Evolutionary conservation across 2,888 invertebrate genomes (phyloP).

Genomic region (Lumbricus terrestris): DNA sequence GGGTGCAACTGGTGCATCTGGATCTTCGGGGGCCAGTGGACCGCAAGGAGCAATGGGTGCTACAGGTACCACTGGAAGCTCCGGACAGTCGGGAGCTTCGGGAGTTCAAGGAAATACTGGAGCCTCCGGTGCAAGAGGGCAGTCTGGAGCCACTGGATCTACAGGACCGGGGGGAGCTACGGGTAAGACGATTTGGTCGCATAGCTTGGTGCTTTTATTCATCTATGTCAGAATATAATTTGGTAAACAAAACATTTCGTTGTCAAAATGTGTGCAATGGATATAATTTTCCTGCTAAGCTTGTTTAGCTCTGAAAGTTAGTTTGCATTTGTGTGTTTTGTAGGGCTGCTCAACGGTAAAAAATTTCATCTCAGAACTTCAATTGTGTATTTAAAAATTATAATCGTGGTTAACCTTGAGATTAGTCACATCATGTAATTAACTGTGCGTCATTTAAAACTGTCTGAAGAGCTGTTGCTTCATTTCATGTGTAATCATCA

Average conservation of each 20-base stretch:
- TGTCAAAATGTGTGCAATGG: neutral
- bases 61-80: neutral
- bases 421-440: too few species aligned
- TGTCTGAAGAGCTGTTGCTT: too few species aligned
- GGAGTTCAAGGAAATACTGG: constrained; percentile 14
- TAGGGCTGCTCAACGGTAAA: too few species aligned
- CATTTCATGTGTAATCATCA: too few species aligned
- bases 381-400: too few species aligned
- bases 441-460: too few species aligned
- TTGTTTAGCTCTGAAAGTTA: neutral
- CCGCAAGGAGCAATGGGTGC: neutral
- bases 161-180: constrained; percentile 17
- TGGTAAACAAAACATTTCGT: neutral
- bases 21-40: neutral
- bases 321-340: neutral
- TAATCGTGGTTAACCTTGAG: too few species aligned
- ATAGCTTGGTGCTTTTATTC: neutral
- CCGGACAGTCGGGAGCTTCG: neutral
- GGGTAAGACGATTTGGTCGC: neutral
- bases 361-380: too few species aligned
- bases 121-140: constrained; percentile 16
- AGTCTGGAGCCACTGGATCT: constrained; percentile 40
- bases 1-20: neutral
- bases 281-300: neutral
- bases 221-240: neutral